Evolutionary conservation across 2,113 vertebrate genomes (phyloP), one percentile per base, ranked within the genome.

Genomic region (Oxyura jamaicensis): DNA sequence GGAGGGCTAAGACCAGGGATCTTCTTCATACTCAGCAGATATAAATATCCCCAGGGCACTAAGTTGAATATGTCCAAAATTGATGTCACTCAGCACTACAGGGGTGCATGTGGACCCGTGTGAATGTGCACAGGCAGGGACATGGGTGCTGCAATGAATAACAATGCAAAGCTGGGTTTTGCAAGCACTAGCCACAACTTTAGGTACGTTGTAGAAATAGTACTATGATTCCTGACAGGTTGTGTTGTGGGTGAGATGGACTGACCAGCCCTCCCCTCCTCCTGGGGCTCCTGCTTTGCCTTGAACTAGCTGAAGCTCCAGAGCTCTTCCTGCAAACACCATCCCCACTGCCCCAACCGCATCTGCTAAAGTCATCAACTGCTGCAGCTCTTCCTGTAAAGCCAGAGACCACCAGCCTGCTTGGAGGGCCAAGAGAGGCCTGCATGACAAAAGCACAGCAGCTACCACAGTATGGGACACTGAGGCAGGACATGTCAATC

Each of bases 271-370:
- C 76, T 73, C 25, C 9, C 11, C 20, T 11, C 0, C 44, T 44
- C 13, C 33, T 2, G 2, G 31, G 36, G 60, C 56, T 75, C 26
- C 56, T n/a, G 44, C 55, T 26, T 69, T 42, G 39, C 68, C 59
- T 28, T 33, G 35, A 46, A 56, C 65, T 0, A 0, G 48, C 13
- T 0, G 0, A 77, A 65, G 53, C 33, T 48, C 60, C 26, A 39
- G 39, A 19, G 29, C 52, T 81, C 68, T 48, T 92, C 63, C 42
- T 56, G 29, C 22, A 52, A 66, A 25, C 41, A 67, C 4, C 1
- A 0, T 33, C 39, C 17, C n/a, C 41, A 8, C 0, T 1, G 42
- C 13, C 58, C 39, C 1, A 2, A 46, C 14, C 35, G 36, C 41
- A 77, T 33, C 36, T 58, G 33, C 46, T 72, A 46, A 81, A 89